Evolutionary conservation across 2,888 invertebrate genomes (phyloP).

Genomic region (Chaitophorus viminalis): DNA sequence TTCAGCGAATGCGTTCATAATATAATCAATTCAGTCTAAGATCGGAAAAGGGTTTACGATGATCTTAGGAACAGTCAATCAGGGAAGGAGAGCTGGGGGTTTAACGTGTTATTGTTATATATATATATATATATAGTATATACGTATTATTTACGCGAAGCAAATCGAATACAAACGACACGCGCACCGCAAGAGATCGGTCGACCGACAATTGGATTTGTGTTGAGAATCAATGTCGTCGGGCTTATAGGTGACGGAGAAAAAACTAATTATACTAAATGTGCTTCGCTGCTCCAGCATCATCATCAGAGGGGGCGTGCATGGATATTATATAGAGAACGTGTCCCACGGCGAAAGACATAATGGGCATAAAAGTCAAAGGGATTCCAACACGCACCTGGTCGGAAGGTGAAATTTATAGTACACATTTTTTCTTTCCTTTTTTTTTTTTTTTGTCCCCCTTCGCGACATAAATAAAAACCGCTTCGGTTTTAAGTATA

Average conservation of each 20-base stretch:
- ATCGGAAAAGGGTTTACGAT: neutral
- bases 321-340: neutral
- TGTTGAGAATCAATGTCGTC: conserved; percentile 28
- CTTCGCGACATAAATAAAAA: conserved; percentile 56
- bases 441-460: conserved; percentile 25
- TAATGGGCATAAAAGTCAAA: conserved; percentile 62
- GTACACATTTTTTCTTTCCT: conserved; percentile 35
- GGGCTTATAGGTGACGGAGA: neutral
- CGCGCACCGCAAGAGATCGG: neutral
- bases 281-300: neutral
- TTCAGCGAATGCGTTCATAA: neutral
- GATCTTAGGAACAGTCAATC: neutral
- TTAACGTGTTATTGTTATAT: neutral
- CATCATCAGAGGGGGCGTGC: neutral
- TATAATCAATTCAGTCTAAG: neutral
- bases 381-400: conserved; percentile 59
- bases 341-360: conserved; percentile 51
- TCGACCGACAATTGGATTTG: conserved; percentile 25
- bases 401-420: conserved; percentile 61
- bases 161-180: neutral
- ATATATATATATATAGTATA: too few relatives aligned
- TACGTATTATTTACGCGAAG: too few relatives aligned
- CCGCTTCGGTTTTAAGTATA: conserved; percentile 60
- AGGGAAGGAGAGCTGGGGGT: too few relatives aligned
- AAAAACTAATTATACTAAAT: conserved; percentile 49